Percentiles rank a stretch among this genome's conserved stretches.
Conservation (phyloP, 2,888 invertebrate species). For the Scaptomyza cyrtandrae region DNA sequence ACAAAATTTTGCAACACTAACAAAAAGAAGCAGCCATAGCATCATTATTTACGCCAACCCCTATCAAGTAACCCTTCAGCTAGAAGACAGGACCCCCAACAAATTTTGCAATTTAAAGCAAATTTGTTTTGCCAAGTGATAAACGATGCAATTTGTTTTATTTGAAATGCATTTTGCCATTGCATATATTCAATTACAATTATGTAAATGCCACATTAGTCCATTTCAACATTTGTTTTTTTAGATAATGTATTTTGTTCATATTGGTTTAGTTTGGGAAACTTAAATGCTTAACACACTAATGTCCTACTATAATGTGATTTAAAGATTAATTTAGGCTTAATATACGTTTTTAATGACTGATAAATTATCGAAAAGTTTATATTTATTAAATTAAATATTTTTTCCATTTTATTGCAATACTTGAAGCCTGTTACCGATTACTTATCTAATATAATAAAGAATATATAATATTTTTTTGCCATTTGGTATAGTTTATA, state of each 20-base stretch:
- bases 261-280: background rate
- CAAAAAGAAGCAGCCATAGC: slow-evolving; percentile 33
- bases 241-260: background rate
- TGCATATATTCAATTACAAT: slow-evolving; percentile 37
- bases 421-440: background rate
- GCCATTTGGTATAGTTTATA: background rate
- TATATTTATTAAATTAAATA: background rate
- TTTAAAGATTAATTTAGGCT: background rate
- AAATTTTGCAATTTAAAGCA: slow-evolving; percentile 57
- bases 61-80: background rate
- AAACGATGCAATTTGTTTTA: slow-evolving; percentile 55
- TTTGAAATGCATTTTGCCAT: slow-evolving; percentile 41
- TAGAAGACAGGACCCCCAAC: slow-evolving; percentile 1
- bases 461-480: too few relatives aligned
- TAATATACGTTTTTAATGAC: background rate
- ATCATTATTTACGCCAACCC: slow-evolving; percentile 37
- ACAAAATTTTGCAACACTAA: slow-evolving; percentile 30
- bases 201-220: slow-evolving; percentile 7
- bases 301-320: background rate
- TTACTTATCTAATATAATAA: too few relatives aligned
- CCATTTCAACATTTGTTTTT: background rate
- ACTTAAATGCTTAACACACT: too few relatives aligned
- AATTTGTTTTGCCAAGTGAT: slow-evolving; percentile 60
- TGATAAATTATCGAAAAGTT: background rate
- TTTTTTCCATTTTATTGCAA: background rate